phyloP scores from a whole-genome alignment of 2,797 vertebrate species.

The Leptatherina wallacei region DNA sequence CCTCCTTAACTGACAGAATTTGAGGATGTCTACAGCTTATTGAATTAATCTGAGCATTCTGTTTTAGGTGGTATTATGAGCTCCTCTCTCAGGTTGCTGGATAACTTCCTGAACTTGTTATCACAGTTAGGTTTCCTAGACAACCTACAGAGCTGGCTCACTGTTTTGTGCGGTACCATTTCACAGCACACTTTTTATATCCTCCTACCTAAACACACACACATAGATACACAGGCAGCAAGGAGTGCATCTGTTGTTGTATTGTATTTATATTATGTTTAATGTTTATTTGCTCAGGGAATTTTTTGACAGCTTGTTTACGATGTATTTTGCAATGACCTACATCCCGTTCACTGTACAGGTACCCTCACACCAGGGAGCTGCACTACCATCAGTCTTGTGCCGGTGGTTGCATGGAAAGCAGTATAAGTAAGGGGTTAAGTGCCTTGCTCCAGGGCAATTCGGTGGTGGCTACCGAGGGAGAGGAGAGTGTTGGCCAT shows the following conservation, averaged over 20 bases:
- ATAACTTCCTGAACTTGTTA: constrained; percentile 11
- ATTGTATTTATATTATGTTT: constrained; percentile 43
- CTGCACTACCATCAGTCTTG: constrained; percentile 63
- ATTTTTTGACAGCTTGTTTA: constrained; percentile 57
- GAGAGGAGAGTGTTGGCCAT: constrained; percentile 45
- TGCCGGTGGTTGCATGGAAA: constrained; percentile 48
- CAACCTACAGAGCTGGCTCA: constrained; percentile 8
- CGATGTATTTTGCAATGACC: constrained; percentile 50
- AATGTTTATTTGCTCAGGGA: constrained; percentile 55
- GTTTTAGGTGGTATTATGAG: constrained; percentile 3
- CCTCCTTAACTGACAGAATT: not conserved
- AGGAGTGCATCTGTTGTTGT: constrained; percentile 2
- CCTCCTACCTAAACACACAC: constrained; percentile 1
- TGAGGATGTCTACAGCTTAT: not conserved
- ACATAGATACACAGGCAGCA: not conserved
- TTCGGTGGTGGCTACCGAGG: constrained; percentile 39
- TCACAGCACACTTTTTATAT: constrained; percentile 22
- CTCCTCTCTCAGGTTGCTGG: not conserved
- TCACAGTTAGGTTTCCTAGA: not conserved
- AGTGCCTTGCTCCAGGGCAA: constrained; percentile 71
- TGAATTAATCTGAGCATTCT: not conserved
- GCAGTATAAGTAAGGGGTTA: constrained; percentile 67
- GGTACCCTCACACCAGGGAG: constrained; percentile 52
- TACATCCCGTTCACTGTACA: constrained; percentile 55
- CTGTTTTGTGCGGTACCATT: constrained; percentile 4